Conservation (phyloP, 2,113 vertebrate genomes). For the Vimba vimba region DNA sequence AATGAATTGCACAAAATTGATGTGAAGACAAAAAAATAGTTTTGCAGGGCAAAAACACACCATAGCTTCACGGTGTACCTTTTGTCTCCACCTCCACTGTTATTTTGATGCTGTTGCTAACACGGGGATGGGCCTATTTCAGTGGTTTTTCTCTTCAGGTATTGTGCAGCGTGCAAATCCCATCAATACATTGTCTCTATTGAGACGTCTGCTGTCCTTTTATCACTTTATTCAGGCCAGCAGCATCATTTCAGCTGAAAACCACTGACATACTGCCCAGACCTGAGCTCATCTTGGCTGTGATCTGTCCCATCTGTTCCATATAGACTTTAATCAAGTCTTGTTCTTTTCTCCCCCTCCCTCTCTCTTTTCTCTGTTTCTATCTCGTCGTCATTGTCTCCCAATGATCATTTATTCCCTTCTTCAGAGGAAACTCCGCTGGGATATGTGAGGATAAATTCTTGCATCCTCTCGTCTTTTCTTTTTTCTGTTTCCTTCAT, state of each 20-base stretch:
- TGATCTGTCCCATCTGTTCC: constrained; percentile 22
- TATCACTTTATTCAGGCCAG: background rate
- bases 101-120: constrained; percentile 42
- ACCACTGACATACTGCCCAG: constrained; percentile 26
- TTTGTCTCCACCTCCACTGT: constrained; percentile 46
- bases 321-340: constrained; percentile 58
- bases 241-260: constrained; percentile 14
- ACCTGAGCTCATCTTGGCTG: constrained; percentile 15
- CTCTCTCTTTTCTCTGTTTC: constrained; percentile 48
- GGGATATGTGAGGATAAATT: constrained; percentile 71
- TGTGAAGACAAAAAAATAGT: background rate
- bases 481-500: constrained; percentile 14
- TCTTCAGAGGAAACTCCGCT: constrained; percentile 81
- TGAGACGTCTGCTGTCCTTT: background rate
- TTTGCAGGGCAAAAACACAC: background rate
- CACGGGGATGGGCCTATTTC: constrained; percentile 43
- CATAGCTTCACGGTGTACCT: constrained; percentile 12
- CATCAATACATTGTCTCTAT: background rate
- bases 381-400: constrained; percentile 54
- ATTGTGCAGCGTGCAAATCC: background rate
- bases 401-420: constrained; percentile 62
- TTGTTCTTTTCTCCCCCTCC: constrained; percentile 57
- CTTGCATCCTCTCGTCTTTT: constrained; percentile 61
- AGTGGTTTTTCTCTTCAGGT: constrained; percentile 35
- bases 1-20: background rate